phyloP scores from a whole-genome alignment of 1,140 invertebrate species.

The Nomia melanderi region DNA sequence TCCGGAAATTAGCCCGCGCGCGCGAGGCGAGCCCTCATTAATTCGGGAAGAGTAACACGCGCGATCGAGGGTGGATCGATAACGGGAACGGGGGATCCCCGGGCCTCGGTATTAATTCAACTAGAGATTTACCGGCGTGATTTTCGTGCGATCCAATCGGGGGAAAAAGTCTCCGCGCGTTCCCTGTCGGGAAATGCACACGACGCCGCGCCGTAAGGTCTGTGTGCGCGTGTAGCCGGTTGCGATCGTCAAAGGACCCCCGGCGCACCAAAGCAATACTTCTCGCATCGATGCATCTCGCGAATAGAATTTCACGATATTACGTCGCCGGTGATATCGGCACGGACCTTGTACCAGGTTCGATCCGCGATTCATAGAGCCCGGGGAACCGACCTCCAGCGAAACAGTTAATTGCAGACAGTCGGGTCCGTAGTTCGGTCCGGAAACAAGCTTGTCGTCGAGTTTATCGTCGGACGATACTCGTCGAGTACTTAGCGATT shows the following conservation, averaged over 20 bases:
- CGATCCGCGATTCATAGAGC: no score
- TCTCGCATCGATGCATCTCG: slow-evolving; percentile 3
- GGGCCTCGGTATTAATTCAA: background rate
- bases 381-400: no score
- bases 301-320: slow-evolving; percentile 12
- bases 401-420: no score
- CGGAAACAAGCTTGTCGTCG: no score
- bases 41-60: background rate
- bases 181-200: background rate
- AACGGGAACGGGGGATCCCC: background rate
- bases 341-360: background rate
- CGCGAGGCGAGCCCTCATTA: background rate
- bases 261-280: background rate
- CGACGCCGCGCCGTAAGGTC: background rate
- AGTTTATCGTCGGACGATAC: no score
- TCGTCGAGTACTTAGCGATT: no score
- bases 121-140: background rate
- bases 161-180: background rate
- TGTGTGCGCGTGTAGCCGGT: background rate
- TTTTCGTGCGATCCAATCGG: slow-evolving; percentile 2
- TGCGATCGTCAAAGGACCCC: background rate
- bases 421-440: no score
- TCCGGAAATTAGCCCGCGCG: no score
- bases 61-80: background rate
- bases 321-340: slow-evolving; percentile 1